These are phyloP conservation scores for Ptiloglossa arizonensis DNA, from an alignment of 1,140 invertebrate species.

Conservation along the genomic window DNA sequence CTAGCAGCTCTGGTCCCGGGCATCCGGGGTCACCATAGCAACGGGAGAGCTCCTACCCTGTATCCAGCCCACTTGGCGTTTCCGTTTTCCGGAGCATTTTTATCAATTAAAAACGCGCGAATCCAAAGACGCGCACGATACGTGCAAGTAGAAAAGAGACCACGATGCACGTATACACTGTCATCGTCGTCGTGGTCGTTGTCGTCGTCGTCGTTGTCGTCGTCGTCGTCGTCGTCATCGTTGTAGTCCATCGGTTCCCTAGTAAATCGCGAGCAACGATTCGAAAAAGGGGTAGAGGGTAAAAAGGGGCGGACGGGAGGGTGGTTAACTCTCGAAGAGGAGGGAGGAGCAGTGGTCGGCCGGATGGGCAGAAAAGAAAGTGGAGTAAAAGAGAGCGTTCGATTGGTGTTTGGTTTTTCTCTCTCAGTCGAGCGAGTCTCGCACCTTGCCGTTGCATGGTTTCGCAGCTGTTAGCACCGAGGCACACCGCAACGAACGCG, in stretches of 20 bases:
- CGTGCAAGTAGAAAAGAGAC: background rate
- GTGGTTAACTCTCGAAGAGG: conserved; percentile 1
- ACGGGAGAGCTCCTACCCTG: conserved; percentile 71
- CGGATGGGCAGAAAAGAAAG: background rate
- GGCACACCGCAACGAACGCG: conserved; percentile 50
- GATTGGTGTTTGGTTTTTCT: background rate
- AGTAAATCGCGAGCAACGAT: conserved; percentile 24
- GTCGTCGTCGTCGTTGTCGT: conserved; percentile 11
- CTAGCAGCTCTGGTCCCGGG: conserved; percentile 75
- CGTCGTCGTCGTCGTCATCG: conserved; percentile 21
- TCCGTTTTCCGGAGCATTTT: conserved; percentile 25
- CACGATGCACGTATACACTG: background rate
- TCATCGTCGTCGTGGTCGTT: background rate
- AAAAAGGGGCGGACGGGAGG: background rate
- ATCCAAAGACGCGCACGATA: background rate
- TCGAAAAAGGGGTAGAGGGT: background rate
- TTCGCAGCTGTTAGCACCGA: conserved; percentile 56
- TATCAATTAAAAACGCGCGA: conserved; percentile 38
- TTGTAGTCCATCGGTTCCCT: conserved; percentile 38
- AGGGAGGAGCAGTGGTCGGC: background rate
- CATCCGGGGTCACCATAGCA: conserved; percentile 78
- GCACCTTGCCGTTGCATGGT: conserved; percentile 68
- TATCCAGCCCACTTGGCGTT: conserved; percentile 59
- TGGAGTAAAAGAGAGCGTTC: background rate
- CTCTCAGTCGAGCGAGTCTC: conserved; percentile 48